Percentiles rank a stretch among this genome's conserved stretches.
These are phyloP conservation scores for Drosophila navojoa DNA, from an alignment of 1,140 invertebrate species.

Conservation along the genomic window DNA sequence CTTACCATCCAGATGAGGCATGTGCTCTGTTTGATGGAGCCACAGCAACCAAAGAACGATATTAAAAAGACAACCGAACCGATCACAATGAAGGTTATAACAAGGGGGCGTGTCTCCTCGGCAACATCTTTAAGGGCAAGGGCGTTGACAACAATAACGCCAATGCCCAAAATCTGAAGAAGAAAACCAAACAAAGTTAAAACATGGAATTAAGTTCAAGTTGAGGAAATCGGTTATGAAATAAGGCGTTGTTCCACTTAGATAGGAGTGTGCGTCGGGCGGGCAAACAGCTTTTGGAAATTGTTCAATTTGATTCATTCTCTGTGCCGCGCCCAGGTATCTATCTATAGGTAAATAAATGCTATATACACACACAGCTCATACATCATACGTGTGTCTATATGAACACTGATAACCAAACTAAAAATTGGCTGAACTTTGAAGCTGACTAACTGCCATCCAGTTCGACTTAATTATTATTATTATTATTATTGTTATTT, in stretches of 20 bases:
- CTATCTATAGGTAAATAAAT: background rate
- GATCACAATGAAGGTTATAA: constrained; percentile 83
- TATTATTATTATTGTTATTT: background rate
- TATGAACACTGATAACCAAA: constrained; percentile 25
- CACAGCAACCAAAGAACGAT: constrained; percentile 92
- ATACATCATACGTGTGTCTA: constrained; percentile 19
- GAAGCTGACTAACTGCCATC: constrained; percentile 25
- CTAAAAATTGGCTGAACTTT: constrained; percentile 18
- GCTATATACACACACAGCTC: background rate
- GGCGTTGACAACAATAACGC: constrained; percentile 50
- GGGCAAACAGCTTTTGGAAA: constrained; percentile 9
- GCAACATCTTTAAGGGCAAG: constrained; percentile 44
- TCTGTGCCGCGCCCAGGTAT: constrained; percentile 14
- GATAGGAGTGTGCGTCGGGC: background rate
- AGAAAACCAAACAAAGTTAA: background rate
- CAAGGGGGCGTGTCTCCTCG: constrained; percentile 26
- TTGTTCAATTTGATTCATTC: background rate
- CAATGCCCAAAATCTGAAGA: constrained; percentile 62
- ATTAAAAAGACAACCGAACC: constrained; percentile 58
- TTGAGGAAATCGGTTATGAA: constrained; percentile 5
- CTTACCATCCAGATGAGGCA: constrained; percentile 91
- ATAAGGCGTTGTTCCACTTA: constrained; percentile 13
- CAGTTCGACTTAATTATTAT: background rate
- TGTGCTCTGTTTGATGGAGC: constrained; percentile 90
- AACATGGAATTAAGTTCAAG: background rate